phyloP scores from a whole-genome alignment of 2,113 vertebrate genomes.

The Puffinus mauretanicus region DNA sequence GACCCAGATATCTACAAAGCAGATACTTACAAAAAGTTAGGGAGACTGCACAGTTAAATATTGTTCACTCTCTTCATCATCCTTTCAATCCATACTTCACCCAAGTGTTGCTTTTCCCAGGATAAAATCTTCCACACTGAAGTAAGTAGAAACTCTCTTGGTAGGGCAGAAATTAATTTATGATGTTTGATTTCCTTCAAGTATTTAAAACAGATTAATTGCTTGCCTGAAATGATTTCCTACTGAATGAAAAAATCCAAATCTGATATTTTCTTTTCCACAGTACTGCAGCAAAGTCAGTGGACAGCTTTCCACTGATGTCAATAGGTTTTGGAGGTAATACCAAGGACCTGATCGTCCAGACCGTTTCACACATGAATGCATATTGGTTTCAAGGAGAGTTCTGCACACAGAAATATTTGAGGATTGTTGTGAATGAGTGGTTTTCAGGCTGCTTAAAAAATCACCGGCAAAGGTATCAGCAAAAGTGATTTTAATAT shows the following conservation, averaged over 20 bases:
- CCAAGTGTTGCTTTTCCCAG: neutral
- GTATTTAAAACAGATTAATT: neutral
- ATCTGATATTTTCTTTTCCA: neutral
- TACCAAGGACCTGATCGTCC: neutral
- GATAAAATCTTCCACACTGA: neutral
- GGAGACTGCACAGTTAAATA: neutral
- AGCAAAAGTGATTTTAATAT: no score
- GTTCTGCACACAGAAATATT: neutral
- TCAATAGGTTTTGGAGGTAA: neutral
- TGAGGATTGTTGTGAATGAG: neutral
- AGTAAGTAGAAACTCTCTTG: neutral
- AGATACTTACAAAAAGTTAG: neutral
- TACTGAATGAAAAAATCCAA: neutral
- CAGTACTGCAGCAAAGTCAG: neutral
- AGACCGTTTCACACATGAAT: neutral
- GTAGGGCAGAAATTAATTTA: neutral
- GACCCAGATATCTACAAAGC: neutral
- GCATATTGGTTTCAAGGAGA: neutral
- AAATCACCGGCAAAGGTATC: no score
- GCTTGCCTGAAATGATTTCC: neutral
- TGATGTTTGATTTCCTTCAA: neutral
- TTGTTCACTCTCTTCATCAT: neutral
- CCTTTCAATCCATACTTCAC: neutral
- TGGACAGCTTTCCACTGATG: neutral
- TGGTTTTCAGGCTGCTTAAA: no score